Conservation (phyloP, 2,797 vertebrate species). For the Lophius americanus region DNA sequence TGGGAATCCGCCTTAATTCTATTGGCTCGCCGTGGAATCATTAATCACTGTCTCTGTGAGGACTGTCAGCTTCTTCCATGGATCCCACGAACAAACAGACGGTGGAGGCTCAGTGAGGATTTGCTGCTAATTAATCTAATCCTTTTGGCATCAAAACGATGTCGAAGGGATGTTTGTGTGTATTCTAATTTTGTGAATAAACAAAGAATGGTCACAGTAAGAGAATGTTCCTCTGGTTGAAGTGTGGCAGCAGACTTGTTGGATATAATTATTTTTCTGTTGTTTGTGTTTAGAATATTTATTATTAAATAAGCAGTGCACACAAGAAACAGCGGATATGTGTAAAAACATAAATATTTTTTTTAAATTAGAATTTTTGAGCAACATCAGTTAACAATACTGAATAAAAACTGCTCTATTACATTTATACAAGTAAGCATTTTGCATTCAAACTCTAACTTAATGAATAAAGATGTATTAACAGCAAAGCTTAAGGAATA, state of each 20-base stretch:
- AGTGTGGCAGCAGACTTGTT: no score
- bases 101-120: conserved; percentile 44
- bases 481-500: no score
- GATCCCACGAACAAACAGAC: conserved; percentile 48
- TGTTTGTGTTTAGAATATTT: no score
- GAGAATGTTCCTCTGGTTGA: no score
- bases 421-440: no score
- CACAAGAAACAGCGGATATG: neutral
- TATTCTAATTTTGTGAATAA: neutral
- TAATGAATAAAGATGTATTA: no score
- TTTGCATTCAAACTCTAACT: no score
- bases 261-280: neutral
- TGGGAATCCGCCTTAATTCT: conserved; percentile 5
- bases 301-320: no score
- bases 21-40: conserved; percentile 40
- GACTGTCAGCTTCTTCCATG: neutral
- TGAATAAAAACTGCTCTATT: no score
- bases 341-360: no score
- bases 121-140: conserved; percentile 55
- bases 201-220: neutral
- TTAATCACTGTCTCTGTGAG: conserved; percentile 25
- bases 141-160: conserved; percentile 27
- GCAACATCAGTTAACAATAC: no score
- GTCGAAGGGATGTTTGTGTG: neutral
- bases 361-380: no score